These are phyloP conservation scores for Cygnus atratus DNA, from an alignment of 2,113 vertebrate species.

Conservation along the genomic window DNA sequence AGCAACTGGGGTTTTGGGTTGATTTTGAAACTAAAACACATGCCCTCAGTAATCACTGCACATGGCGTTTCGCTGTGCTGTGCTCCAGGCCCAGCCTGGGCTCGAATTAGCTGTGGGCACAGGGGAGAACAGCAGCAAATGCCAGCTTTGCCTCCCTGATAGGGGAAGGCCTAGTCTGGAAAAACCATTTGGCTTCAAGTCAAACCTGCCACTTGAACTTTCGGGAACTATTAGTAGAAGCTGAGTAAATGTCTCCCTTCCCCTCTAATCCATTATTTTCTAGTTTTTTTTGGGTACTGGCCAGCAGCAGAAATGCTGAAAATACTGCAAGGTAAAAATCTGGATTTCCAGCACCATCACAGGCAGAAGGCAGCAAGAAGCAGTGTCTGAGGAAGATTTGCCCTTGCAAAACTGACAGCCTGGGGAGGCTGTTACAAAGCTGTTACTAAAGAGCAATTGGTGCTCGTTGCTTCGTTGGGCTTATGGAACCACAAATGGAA, in stretches of 20 bases:
- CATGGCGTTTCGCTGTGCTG: neutral
- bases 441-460: neutral
- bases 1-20: neutral
- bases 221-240: neutral
- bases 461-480: neutral
- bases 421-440: neutral
- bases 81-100: neutral
- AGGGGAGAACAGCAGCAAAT: neutral
- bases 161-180: neutral
- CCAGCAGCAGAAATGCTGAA: neutral
- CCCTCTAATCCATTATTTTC: neutral
- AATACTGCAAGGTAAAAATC: neutral
- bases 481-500: neutral
- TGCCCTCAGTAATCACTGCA: neutral
- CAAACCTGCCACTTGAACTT: neutral
- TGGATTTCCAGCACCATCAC: neutral
- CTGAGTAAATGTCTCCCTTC: neutral
- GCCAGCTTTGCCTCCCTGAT: neutral
- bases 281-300: neutral
- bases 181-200: neutral
- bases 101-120: neutral
- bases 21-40: neutral
- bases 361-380: neutral
- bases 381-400: neutral
- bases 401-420: neutral